Conservation (phyloP, 2,888 invertebrate genomes). For the Cheilosia vernalis region DNA sequence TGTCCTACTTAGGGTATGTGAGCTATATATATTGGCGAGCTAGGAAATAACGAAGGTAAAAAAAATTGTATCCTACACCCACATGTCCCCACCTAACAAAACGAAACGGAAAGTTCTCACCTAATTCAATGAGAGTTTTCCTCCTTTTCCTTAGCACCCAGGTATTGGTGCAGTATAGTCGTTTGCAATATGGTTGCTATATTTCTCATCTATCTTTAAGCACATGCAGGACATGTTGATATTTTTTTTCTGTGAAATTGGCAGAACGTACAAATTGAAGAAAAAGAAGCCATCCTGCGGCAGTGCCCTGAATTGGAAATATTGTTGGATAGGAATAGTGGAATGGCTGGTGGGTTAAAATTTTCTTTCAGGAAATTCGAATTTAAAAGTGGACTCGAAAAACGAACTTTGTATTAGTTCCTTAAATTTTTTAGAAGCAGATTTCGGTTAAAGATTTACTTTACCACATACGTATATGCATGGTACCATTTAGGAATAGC, state of each 20-base stretch:
- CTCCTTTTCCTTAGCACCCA: slow-evolving; percentile 21
- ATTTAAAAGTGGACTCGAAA: slow-evolving; percentile 31
- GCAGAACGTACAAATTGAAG: not conserved
- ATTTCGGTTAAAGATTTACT: slow-evolving; percentile 35
- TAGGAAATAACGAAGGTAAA: slow-evolving; percentile 12
- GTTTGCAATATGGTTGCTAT: slow-evolving; percentile 42
- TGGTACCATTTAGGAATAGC: slow-evolving; percentile 4
- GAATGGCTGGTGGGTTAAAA: slow-evolving; percentile 26
- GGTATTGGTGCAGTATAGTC: slow-evolving; percentile 3
- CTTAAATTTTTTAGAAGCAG: slow-evolving; percentile 45
- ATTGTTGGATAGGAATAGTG: slow-evolving; percentile 30
- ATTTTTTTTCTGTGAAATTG: slow-evolving; percentile 1
- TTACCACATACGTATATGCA: not conserved
- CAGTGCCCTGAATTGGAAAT: slow-evolving; percentile 41
- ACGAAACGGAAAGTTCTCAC: slow-evolving; percentile 58
- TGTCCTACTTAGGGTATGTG: slow-evolving; percentile 10
- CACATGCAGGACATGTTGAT: slow-evolving; percentile 44
- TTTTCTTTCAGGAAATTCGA: slow-evolving; percentile 29
- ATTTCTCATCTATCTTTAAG: slow-evolving; percentile 45
- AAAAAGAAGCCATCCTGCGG: slow-evolving; percentile 40
- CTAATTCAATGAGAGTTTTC: slow-evolving; percentile 47
- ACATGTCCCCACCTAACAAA: slow-evolving; percentile 44
- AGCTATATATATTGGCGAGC: not conserved
- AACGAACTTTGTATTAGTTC: slow-evolving; percentile 42
- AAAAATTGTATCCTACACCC: slow-evolving; percentile 7